Evolutionary conservation across 2,113 vertebrate genomes (phyloP).

Genomic region (Heterotilapia buettikoferi): DNA sequence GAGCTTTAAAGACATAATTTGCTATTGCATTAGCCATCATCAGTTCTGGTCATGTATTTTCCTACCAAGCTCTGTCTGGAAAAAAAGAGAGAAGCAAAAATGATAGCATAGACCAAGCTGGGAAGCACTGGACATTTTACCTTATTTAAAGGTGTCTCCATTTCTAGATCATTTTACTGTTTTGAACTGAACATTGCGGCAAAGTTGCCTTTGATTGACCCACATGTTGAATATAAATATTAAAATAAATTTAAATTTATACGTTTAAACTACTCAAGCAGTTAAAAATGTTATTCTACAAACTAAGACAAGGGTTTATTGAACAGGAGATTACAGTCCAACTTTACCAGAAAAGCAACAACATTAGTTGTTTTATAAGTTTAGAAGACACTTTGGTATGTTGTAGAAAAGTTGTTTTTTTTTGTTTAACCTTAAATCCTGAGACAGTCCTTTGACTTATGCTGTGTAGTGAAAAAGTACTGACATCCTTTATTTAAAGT

Average conservation of each 20-base stretch:
- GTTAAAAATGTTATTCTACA: not conserved
- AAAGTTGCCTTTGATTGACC: not conserved
- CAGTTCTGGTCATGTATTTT: not conserved
- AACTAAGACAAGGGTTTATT: accelerated
- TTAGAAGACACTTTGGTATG: not conserved
- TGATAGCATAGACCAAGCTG: not conserved
- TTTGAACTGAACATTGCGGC: not conserved
- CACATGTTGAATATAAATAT: not conserved
- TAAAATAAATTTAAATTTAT: not conserved
- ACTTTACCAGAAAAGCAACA: not conserved
- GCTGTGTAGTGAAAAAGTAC: not conserved
- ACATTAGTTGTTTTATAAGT: not conserved
- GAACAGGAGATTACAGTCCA: not conserved
- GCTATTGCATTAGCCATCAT: not conserved
- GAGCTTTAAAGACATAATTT: not conserved
- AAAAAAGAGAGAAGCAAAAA: not conserved
- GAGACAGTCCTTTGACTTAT: not conserved
- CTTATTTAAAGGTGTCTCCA: not conserved
- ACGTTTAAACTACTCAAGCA: not conserved
- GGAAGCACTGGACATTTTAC: not conserved
- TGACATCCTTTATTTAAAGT: not conserved
- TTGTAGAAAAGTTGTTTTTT: not conserved
- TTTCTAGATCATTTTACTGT: not conserved
- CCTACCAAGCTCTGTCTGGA: not conserved
- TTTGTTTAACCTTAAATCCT: not conserved